A percentile compares a stretch with the other conserved stretches of the same genome.
phyloP scores from a whole-genome alignment of 2,113 vertebrate species.

The Neotoma lepida region DNA sequence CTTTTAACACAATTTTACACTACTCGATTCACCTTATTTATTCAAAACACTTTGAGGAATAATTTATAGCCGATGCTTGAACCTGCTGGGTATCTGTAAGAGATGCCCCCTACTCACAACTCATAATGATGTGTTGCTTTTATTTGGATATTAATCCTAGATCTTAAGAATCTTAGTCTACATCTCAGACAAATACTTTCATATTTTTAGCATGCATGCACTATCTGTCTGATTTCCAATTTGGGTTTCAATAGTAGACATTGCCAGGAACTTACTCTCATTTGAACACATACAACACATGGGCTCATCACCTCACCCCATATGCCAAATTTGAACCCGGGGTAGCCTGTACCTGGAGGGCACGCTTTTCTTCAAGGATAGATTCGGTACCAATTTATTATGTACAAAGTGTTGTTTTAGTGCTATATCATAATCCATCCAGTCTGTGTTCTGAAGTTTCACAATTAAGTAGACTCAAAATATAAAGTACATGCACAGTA shows the following conservation, averaged over 20 bases:
- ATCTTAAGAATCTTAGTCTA: slow-evolving; percentile 44
- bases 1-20: background rate
- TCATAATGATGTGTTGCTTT: slow-evolving; percentile 6
- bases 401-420: background rate
- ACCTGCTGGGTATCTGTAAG: background rate
- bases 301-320: background rate
- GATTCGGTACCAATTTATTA: background rate
- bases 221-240: slow-evolving; percentile 23
- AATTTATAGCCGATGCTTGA: slow-evolving; percentile 17
- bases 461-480: slow-evolving; percentile 38
- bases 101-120: background rate
- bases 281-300: background rate
- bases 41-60: background rate
- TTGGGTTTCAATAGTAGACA: background rate
- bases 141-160: background rate
- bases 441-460: background rate
- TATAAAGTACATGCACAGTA: background rate
- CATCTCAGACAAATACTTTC: background rate
- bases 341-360: background rate
- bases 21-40: slow-evolving; percentile 5
- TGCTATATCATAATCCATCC: background rate
- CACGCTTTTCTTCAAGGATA: background rate
- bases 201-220: background rate
- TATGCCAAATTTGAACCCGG: background rate
- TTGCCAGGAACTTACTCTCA: background rate